Conservation (phyloP, 2,797 vertebrate species). For the Echeneis naucrates region DNA sequence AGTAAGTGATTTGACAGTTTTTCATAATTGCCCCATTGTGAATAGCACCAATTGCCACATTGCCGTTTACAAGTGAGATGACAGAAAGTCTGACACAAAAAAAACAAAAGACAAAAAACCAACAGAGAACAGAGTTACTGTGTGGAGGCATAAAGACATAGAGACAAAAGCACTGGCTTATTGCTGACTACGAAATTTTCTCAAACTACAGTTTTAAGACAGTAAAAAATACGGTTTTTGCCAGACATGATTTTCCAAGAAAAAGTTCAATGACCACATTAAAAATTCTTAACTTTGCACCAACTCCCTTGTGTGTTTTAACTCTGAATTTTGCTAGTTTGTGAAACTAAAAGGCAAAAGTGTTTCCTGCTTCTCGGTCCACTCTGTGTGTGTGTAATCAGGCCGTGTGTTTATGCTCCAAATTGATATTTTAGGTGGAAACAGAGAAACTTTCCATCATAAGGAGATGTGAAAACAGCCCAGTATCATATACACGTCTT, state of each 20-base stretch:
- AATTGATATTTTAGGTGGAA: background rate
- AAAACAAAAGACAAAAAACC: conserved; percentile 15
- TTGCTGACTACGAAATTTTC: background rate
- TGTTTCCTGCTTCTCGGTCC: background rate
- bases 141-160: background rate
- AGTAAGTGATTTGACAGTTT: conserved; percentile 38
- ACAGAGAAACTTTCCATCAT: background rate
- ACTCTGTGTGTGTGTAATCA: background rate
- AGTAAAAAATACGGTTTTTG: background rate
- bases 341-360: background rate
- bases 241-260: background rate
- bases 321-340: background rate
- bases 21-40: conserved; percentile 37
- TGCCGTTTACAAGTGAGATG: conserved; percentile 25
- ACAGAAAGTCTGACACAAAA: conserved; percentile 31
- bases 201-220: background rate
- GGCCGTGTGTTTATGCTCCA: background rate
- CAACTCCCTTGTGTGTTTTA: background rate
- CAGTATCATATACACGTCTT: background rate
- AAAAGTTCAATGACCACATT: background rate
- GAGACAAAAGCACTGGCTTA: conserved; percentile 11
- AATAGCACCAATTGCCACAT: conserved; percentile 47
- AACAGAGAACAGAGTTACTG: conserved; percentile 16
- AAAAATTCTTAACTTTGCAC: background rate
- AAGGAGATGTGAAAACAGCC: background rate